Evolutionary conservation across 2,888 invertebrate species (phyloP).

Genomic region (Sympetrum striolatum): DNA sequence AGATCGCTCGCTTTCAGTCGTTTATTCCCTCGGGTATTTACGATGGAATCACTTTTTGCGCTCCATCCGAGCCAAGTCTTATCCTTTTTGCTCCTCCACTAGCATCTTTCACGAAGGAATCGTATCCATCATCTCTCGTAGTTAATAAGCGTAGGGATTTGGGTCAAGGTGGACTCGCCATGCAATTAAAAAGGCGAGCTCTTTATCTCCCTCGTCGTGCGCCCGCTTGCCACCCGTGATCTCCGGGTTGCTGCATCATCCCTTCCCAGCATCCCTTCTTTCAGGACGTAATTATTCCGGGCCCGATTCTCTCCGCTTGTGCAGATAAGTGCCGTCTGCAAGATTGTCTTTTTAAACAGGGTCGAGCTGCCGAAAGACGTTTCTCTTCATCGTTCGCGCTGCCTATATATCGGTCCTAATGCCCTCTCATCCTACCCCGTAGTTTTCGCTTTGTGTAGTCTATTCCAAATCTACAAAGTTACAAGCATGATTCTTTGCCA

Average conservation of each 20-base stretch:
- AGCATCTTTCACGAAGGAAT: not conserved
- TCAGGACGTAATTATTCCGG: not conserved
- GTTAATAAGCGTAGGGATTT: not conserved
- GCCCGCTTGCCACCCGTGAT: not conserved
- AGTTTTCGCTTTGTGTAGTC: too few relatives aligned
- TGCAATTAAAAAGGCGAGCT: not conserved
- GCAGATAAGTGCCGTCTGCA: not conserved
- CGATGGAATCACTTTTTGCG: too few relatives aligned
- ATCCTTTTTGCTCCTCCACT: not conserved
- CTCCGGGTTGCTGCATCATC: not conserved
- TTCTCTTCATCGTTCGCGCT: not conserved
- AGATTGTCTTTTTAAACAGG: not conserved
- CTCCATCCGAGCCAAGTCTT: not conserved
- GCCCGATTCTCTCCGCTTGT: not conserved
- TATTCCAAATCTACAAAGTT: too few relatives aligned
- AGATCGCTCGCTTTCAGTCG: too few relatives aligned
- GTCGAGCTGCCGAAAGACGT: not conserved
- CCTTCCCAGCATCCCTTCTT: not conserved
- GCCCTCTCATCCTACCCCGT: not conserved
- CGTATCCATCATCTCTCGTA: not conserved
- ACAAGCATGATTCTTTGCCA: too few relatives aligned
- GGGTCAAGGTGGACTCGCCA: not conserved
- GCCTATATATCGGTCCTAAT: not conserved
- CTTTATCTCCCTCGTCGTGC: not conserved
- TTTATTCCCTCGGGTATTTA: too few relatives aligned